Conservation (phyloP, 2,113 vertebrate genomes). For the Podocnemis expansa region DNA sequence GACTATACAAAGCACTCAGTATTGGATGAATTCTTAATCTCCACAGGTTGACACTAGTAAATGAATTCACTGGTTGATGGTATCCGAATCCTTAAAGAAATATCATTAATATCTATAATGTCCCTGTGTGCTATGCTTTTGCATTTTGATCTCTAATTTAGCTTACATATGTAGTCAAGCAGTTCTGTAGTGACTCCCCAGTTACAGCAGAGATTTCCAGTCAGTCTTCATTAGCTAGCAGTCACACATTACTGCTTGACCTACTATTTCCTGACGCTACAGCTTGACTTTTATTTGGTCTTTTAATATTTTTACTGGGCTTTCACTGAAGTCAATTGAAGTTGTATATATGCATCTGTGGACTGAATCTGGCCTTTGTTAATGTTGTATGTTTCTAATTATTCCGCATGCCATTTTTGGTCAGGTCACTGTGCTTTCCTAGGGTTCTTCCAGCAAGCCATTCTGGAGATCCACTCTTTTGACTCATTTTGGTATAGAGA, state of each 20-base stretch:
- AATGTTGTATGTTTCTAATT: not conserved
- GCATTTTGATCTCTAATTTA: not conserved
- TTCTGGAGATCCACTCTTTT: not conserved
- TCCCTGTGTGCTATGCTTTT: not conserved
- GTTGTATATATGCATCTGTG: not conserved
- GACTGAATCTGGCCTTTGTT: not conserved
- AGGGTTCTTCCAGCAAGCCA: not conserved
- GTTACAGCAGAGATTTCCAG: not conserved
- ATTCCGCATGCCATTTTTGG: not conserved
- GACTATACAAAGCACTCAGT: not conserved
- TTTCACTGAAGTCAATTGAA: not conserved
- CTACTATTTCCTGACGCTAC: not conserved
- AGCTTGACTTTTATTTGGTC: not conserved
- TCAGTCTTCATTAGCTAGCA: not conserved
- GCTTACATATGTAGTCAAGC: not conserved
- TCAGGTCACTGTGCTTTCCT: not conserved
- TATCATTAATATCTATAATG: not conserved
- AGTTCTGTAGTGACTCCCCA: not conserved
- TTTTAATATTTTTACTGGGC: not conserved
- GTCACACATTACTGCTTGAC: not conserved
- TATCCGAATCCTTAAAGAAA: not conserved
- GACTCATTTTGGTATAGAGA: fast-evolving
- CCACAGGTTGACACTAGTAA: not conserved
- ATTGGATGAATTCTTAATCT: not conserved
- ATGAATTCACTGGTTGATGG: slow-evolving; percentile 3